Base-by-base conservation (phyloP, 2,888 invertebrate genomes). In the Phyllotreta striolata region DNA sequence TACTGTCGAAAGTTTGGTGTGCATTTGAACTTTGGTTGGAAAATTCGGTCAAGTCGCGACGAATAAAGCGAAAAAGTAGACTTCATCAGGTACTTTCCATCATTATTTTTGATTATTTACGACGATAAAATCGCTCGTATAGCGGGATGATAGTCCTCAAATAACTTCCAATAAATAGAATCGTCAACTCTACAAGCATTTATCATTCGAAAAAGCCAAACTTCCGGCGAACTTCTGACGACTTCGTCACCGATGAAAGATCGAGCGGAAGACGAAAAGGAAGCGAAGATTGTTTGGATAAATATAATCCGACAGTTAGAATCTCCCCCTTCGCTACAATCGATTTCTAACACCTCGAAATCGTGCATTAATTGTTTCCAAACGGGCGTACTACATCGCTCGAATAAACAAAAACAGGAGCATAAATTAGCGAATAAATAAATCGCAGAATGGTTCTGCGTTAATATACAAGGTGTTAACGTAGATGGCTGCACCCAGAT, bases 401-500 rank as follows among this genome's bases (percentile, higher is more conserved):
- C 24, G 24, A 44, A 44, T 44, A 44, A 47, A 47, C 14, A 47
- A 13, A 47, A 6, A 6, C 41, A n/a, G 2, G 10, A 41, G 10
- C 1, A 9, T 41, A 10, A 10, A 41, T n/a, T 41, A 9, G n/a
- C 10, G 10, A 3, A 41, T 4, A 41, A 41, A 41, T n/a, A n/a
- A 41, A 10, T 41, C 10, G 9, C 9, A 10, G 10, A 41, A 9
- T 41, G 10, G 41, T 13, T 47, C 13, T 39, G 39, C 8, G n/a
- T 37, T 49, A 46, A 59, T 51, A 59, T 51, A 51, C 51, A 37
- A 51, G 51, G 51, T 62, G 62, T 55, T 46, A 37, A 39, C 47
- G 39, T 59, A 41, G 14, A 54, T 44, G 24, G 64, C 64, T 35
- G 56, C 64, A 24, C 61, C 52, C 41, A 55, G 35, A 52, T 55